Evolutionary conservation across 2,113 vertebrate genomes (phyloP), one percentile per base, ranked within the genome.

Genomic region (Apteryx mantelli): DNA sequence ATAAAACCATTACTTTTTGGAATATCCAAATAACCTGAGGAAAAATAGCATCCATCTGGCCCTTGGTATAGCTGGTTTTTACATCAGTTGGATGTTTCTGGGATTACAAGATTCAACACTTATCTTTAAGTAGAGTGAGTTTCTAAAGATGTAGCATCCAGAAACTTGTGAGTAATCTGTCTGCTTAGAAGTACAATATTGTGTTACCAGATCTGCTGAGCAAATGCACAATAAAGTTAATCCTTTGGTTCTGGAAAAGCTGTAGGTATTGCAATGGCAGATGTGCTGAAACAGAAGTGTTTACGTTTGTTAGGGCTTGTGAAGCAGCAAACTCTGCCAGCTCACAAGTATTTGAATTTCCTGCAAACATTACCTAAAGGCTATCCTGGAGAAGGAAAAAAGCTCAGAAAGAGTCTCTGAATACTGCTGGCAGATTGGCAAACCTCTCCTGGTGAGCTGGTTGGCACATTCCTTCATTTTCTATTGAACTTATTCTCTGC

Each of bases 171-270:
- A 98, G 97, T 97, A 98, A 98, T 97, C 93, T 89, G 60, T 95
- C 94, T 28, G 55, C 97, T 97, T 97, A 97, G 64, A 97, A 96
- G 97, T 96, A 86, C 91, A 97, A 97, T 97, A 97, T 98, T 98
- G 97, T 96, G 91, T 98, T 98, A 97, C 97, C 98, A 98, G 98
- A 97, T 98, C 96, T 97, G 97, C 97, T 89, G 96, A 97, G 93
- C 94, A 96, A 97, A 89, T 53, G 95, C 96, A 97, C 98, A 97
- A 98, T 98, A 98, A 98, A 98, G 91, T 98, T 98, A 98, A 98
- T 97, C 98, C 97, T 96, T 86, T 58, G 40, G 65, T 95, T 97
- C 97, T 97, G 98, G 96, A 97, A 96, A 95, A 95, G 94, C 95
- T 93, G 94, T 90, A 88, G 92, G 94, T 93, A 97, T 85, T 97